These are phyloP conservation scores for Numida meleagris DNA, from an alignment of 2,113 vertebrate genomes.

Conservation along the genomic window DNA sequence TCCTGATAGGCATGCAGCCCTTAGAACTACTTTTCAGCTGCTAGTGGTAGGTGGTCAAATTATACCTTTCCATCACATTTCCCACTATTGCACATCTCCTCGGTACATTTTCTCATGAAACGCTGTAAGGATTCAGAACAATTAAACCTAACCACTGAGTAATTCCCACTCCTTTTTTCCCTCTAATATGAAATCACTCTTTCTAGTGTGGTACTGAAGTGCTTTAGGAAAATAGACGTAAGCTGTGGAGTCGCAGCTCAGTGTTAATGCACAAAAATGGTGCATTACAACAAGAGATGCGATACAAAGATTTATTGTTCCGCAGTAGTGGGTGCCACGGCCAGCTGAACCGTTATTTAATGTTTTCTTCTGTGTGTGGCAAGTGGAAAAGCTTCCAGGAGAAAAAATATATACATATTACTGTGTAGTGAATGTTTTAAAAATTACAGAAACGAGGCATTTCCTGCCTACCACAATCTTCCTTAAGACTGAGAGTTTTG, in stretches of 20 bases:
- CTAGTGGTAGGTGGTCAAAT: constrained; percentile 76
- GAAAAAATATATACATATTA: not conserved
- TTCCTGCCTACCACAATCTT: not conserved
- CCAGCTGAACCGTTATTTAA: not conserved
- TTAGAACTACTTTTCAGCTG: constrained; percentile 66
- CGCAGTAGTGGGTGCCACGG: not conserved
- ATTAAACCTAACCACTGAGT: constrained; percentile 70
- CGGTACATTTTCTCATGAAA: constrained; percentile 54
- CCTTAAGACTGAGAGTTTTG: not conserved
- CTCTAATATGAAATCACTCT: constrained; percentile 43
- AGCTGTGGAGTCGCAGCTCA: constrained; percentile 8
- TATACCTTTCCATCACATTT: constrained; percentile 77
- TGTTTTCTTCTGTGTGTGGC: not conserved
- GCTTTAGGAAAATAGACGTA: constrained; percentile 33
- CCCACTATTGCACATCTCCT: constrained; percentile 57
- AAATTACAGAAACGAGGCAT: not conserved
- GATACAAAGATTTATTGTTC: not conserved
- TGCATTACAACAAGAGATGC: not conserved
- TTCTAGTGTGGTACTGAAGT: not conserved
- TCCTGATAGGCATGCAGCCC: constrained; percentile 62
- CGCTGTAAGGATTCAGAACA: constrained; percentile 65
- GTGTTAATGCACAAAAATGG: not conserved
- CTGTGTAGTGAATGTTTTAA: not conserved
- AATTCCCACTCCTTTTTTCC: constrained; percentile 54
- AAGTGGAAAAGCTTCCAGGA: not conserved